Evolutionary conservation across 1,140 invertebrate species (phyloP).

Genomic region (Pseudomyrmex pallidus): DNA sequence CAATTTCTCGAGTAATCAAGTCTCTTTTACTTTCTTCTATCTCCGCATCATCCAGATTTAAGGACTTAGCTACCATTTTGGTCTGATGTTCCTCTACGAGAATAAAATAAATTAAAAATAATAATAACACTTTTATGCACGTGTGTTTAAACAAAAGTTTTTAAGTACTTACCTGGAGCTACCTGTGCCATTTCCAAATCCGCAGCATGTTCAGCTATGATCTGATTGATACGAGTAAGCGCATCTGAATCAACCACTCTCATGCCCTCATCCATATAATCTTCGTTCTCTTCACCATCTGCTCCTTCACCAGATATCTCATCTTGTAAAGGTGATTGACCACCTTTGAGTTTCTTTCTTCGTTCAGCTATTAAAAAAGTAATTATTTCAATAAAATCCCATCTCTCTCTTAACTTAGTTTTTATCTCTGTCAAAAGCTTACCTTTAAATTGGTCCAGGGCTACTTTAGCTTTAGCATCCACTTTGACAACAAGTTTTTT

Average conservation of each 20-base stretch:
- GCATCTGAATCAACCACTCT: constrained; percentile 90
- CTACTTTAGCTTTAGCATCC: constrained; percentile 98
- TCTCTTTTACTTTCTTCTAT: constrained; percentile 98
- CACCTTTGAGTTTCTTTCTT: constrained; percentile 86
- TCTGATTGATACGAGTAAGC: constrained; percentile 90
- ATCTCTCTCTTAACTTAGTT: constrained; percentile 76
- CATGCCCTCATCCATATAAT: constrained; percentile 93
- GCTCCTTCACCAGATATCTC: constrained; percentile 85
- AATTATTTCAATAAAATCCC: neutral
- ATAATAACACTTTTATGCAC: neutral
- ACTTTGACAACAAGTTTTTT: constrained; percentile 98
- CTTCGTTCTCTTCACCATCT: constrained; percentile 86
- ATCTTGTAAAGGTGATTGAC: constrained; percentile 87
- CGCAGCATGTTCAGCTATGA: constrained; percentile 92
- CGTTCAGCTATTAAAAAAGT: constrained; percentile 84
- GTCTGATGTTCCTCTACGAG: constrained; percentile 87
- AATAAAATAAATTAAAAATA: constrained; percentile 9
- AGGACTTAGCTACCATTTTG: constrained; percentile 86
- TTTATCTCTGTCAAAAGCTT: constrained; percentile 85
- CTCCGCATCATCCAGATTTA: constrained; percentile 92
- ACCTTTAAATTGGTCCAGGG: constrained; percentile 97
- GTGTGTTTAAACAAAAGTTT: neutral
- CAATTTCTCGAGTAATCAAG: constrained; percentile 98
- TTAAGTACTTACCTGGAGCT: constrained; percentile 78
- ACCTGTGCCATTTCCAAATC: constrained; percentile 89